A percentile compares a stretch with the other conserved stretches of the same genome.
These are phyloP conservation scores for Aplysia californica DNA, from an alignment of 1,140 invertebrate genomes.

Conservation along the genomic window DNA sequence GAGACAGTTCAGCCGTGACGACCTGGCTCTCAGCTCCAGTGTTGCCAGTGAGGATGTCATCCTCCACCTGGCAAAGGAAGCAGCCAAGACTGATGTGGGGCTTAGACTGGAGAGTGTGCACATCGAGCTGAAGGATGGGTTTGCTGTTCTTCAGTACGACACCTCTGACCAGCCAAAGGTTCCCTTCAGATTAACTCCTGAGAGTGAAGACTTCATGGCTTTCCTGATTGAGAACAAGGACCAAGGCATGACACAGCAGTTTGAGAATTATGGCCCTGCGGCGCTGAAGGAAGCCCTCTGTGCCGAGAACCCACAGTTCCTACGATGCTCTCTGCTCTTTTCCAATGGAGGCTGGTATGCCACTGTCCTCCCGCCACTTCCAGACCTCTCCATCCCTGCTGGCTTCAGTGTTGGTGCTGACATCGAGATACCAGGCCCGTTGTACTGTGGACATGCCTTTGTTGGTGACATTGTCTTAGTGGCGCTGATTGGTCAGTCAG, in stretches of 20 bases:
- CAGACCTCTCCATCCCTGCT: too few relatives aligned
- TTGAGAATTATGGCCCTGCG: conserved; percentile 28
- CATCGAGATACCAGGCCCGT: conserved; percentile 44
- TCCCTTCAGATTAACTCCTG: conserved; percentile 13
- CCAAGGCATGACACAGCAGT: neutral
- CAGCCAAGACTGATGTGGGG: too few relatives aligned
- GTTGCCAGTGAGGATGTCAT: conserved; percentile 42
- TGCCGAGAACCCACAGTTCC: too few relatives aligned
- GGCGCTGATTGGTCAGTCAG: conserved; percentile 35
- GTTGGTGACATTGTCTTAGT: conserved; percentile 58
- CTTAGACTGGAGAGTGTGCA: too few relatives aligned
- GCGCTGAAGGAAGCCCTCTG: too few relatives aligned
- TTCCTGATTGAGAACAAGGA: conserved; percentile 18
- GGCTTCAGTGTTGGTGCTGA: too few relatives aligned
- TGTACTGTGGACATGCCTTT: conserved; percentile 52
- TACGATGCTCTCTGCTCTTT: too few relatives aligned
- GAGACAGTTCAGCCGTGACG: too few relatives aligned
- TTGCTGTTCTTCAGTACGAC: conserved; percentile 35
- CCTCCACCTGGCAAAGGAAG: conserved; percentile 38
- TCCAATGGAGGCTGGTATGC: too few relatives aligned
- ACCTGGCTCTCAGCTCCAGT: conserved; percentile 5
- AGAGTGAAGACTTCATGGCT: conserved; percentile 30
- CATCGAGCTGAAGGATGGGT: conserved; percentile 33
- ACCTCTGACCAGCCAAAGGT: too few relatives aligned
- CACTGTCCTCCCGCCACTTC: too few relatives aligned